A percentile compares a stretch with the other conserved stretches of the same genome.
Conservation (phyloP, 2,113 vertebrate genomes). For the Bambusicola thoracicus region DNA sequence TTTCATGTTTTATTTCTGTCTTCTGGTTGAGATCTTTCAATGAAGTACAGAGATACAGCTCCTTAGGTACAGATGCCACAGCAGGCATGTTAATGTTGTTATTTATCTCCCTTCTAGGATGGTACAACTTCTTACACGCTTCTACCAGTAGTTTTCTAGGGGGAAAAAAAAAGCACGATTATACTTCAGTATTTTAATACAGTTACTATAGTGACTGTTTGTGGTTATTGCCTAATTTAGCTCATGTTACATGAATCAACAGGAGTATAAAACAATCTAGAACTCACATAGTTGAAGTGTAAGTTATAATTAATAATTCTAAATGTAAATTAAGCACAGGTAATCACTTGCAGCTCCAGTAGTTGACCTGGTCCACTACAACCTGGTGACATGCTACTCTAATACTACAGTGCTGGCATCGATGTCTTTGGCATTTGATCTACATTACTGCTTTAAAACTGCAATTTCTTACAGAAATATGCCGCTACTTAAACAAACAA, state of each 20-base stretch:
- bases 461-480: not conserved
- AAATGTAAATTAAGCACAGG: not conserved
- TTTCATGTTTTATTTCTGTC: constrained; percentile 92
- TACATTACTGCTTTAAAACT: not conserved
- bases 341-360: not conserved
- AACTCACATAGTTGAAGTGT: not conserved
- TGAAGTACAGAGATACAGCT: constrained; percentile 92
- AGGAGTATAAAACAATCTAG: not conserved
- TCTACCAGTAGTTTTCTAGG: constrained; percentile 65
- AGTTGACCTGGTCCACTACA: not conserved
- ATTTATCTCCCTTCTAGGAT: constrained; percentile 33
- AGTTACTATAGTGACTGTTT: not conserved
- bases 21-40: constrained; percentile 96
- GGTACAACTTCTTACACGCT: constrained; percentile 44
- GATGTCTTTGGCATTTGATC: not conserved
- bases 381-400: not conserved
- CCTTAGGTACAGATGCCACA: constrained; percentile 91
- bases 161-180: not conserved
- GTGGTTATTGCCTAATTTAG: not conserved
- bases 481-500: not conserved
- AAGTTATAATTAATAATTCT: not conserved
- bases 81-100: constrained; percentile 88
- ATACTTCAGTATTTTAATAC: not conserved
- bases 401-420: not conserved
- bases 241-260: not conserved